Evolutionary conservation across 2,797 vertebrate genomes (phyloP).

Genomic region (Trematomus bernacchii): DNA sequence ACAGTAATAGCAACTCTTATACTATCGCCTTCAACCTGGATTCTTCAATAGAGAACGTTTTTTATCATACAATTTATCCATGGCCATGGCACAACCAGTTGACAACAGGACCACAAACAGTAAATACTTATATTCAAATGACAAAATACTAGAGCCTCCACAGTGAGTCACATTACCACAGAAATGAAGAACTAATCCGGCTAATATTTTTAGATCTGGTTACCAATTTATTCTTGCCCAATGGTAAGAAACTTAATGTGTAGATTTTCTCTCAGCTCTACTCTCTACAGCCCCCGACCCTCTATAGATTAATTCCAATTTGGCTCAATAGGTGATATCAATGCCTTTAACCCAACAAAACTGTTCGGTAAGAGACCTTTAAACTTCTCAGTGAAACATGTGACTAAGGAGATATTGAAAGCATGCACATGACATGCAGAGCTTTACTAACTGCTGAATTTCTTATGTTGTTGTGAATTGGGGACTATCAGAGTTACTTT

Average conservation of each 20-base stretch:
- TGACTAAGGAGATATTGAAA: constrained; percentile 35
- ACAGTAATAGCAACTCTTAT: background rate
- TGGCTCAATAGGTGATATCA: background rate
- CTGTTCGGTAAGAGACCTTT: constrained; percentile 16
- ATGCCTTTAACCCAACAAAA: background rate
- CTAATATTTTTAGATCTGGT: background rate
- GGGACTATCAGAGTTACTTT: constrained; percentile 32
- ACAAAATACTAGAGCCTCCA: background rate
- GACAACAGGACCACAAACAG: too few relatives aligned
- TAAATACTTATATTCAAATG: too few relatives aligned
- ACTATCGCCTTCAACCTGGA: background rate
- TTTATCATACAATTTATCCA: background rate
- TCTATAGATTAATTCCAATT: background rate
- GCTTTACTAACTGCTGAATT: constrained; percentile 62
- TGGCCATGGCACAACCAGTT: background rate
- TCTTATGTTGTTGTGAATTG: constrained; percentile 44
- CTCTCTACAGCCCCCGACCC: background rate
- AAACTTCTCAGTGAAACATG: constrained; percentile 9
- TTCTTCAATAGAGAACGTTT: background rate
- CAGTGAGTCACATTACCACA: background rate
- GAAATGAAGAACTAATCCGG: background rate
- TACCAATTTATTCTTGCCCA: background rate
- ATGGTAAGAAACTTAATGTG: background rate
- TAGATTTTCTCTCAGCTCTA: background rate
- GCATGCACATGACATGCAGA: constrained; percentile 25